Percentiles rank a stretch among this genome's conserved stretches.
These are phyloP conservation scores for Danio choprae DNA, from an alignment of 2,797 vertebrate species.

Conservation along the genomic window DNA sequence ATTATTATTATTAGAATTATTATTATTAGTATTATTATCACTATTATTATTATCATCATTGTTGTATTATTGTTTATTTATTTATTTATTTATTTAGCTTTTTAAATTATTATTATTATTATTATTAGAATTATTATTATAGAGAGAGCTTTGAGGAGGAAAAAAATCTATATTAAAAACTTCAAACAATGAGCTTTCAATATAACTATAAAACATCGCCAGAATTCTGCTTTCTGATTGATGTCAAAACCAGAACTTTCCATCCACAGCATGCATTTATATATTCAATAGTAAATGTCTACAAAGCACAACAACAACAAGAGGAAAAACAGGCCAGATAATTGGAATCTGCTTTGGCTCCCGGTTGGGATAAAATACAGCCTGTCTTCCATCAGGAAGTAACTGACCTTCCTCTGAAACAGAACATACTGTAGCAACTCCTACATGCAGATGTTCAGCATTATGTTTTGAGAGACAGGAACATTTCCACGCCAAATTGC, in stretches of 20 bases:
- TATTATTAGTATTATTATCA: too few species aligned
- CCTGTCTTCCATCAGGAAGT: conserved; percentile 48
- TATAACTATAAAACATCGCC: too few species aligned
- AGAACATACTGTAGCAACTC: conserved; percentile 58
- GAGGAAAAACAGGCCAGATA: neutral
- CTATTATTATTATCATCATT: too few species aligned
- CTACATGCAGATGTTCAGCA: conserved; percentile 73
- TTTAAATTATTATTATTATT: too few species aligned
- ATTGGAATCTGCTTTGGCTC: conserved; percentile 15
- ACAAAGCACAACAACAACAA: neutral
- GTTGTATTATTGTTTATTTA: too few species aligned
- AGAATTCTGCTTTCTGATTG: neutral
- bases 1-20: too few species aligned
- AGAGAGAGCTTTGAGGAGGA: too few species aligned
- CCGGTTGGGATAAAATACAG: conserved; percentile 14
- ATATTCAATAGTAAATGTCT: neutral
- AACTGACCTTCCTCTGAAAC: conserved; percentile 63
- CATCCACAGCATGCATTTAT: neutral
- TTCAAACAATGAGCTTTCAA: too few species aligned
- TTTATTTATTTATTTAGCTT: too few species aligned
- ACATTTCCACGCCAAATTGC: conserved; percentile 59
- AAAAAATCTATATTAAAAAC: too few species aligned
- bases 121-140: too few species aligned
- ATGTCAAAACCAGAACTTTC: neutral
- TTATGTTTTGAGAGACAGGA: conserved; percentile 61